Evolutionary conservation across 2,888 invertebrate species (phyloP).

Genomic region (Sialis fuliginosa): DNA sequence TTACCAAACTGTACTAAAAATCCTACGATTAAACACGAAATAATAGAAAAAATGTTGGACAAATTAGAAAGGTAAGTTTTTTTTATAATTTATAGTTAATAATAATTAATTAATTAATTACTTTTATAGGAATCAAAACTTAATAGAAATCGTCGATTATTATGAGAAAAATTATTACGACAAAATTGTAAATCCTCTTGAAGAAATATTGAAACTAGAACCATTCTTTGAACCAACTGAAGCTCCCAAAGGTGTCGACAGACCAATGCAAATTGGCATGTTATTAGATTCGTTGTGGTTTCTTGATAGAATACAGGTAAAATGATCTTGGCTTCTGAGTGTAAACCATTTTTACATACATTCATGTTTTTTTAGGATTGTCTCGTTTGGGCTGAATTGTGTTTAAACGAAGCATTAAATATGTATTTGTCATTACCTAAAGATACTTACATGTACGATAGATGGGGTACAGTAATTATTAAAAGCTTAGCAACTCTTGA

Average conservation of each 20-base stretch:
- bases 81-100: not conserved
- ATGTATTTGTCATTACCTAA: slow-evolving; percentile 34
- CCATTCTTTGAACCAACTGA: slow-evolving; percentile 21
- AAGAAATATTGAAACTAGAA: slow-evolving; percentile 35
- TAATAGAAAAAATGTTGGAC: slow-evolving; percentile 28
- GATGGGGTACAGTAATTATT: slow-evolving; percentile 23
- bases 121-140: slow-evolving; percentile 23
- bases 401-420: slow-evolving; percentile 53
- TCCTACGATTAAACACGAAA: slow-evolving; percentile 26
- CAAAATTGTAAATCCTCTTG: slow-evolving; percentile 46
- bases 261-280: slow-evolving; percentile 28
- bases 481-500: slow-evolving; percentile 27
- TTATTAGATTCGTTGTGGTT: slow-evolving; percentile 30
- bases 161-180: slow-evolving; percentile 44
- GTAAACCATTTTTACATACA: too few species aligned
- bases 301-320: slow-evolving; percentile 12
- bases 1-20: slow-evolving; percentile 35
- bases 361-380: slow-evolving; percentile 32
- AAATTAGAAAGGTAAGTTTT: slow-evolving; percentile 29
- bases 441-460: slow-evolving; percentile 28
- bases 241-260: slow-evolving; percentile 35
- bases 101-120: too few species aligned
- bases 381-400: slow-evolving; percentile 60
- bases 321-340: not conserved
- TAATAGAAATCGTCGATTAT: slow-evolving; percentile 47